Evolutionary conservation across 2,797 vertebrate genomes (phyloP), one percentile per base, ranked within the genome.

Genomic region (Enteromius anoplus): DNA sequence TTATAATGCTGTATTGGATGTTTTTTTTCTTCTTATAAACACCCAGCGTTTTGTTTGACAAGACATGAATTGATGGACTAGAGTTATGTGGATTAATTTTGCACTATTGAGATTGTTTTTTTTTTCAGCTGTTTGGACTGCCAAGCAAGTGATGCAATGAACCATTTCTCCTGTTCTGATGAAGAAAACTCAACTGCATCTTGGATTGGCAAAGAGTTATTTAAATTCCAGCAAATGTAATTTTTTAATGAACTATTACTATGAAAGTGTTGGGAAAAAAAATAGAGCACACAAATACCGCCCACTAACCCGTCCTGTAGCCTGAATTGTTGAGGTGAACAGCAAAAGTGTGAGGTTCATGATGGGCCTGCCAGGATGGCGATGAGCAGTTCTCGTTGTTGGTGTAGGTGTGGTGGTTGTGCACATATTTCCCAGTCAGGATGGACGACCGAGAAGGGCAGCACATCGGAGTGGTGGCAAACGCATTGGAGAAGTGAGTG

Each of bases 301-400:
- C 60, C 12, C 26, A 83, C 82, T 78, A n/a, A 99, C 98, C 98
- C 92, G 98, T 99, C 86, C 97, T 96, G 91, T 99, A 99, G 53
- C 98, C 98, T 0, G 97, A 97, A 91, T 95, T 96, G 93, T 98
- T 99, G 87, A 99, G 97, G 90, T 99, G 96, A 64, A 97, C 96
- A 0, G 98, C 97, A 51, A 99, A 99, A 0, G 97, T 98, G 85
- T 95, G 96, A 0, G 94, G 93, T 91, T 99, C 98, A 0, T 99
- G 97, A 90, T 97, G 96, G 0, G 94, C 95, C 92, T 99, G 98
- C 98, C 98, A 99, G 60, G 98, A 98, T 0, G 97, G 96, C 0
- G 98, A 99, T 23, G 98, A 99, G 90, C 98, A 99, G 94, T 99
- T 99, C 90, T 99, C 98, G 0, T 98, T 99, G 95, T 99, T 99